Conservation (phyloP, 2,797 vertebrate genomes). For the Sphaeramia orbicularis region DNA sequence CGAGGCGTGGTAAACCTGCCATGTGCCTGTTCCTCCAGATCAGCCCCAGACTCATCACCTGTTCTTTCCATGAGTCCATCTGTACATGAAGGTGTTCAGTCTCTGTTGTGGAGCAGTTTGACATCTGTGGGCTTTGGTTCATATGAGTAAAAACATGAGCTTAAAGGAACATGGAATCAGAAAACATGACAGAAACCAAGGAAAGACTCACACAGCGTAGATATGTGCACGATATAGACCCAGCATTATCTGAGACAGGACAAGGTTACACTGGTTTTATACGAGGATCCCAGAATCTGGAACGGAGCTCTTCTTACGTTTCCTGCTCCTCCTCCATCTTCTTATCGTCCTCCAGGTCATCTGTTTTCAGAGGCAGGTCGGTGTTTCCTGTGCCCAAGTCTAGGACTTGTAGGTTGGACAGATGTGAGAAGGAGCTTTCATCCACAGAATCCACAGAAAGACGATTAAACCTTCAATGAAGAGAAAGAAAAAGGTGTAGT, state of each 20-base stretch:
- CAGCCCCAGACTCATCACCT: too few relatives aligned
- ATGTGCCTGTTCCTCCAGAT: too few relatives aligned
- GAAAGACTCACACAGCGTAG: neutral
- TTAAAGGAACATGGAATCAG: too few relatives aligned
- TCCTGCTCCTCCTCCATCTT: conserved; percentile 67
- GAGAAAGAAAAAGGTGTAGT: neutral
- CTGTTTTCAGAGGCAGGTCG: conserved; percentile 75
- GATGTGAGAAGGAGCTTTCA: conserved; percentile 90
- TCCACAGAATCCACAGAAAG: conserved; percentile 89
- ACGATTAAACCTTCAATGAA: conserved; percentile 89
- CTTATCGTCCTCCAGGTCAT: conserved; percentile 78
- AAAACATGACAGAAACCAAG: conserved; percentile 7
- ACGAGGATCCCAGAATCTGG: too few relatives aligned
- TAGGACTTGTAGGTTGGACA: conserved; percentile 91
- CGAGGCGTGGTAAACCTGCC: too few relatives aligned
- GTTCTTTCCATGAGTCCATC: too few relatives aligned
- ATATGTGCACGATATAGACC: neutral
- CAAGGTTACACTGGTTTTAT: too few relatives aligned
- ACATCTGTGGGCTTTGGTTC: too few relatives aligned
- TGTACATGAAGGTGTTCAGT: too few relatives aligned
- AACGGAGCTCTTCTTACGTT: conserved; percentile 11
- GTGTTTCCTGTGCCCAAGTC: conserved; percentile 90
- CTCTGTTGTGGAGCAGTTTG: too few relatives aligned
- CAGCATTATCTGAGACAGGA: conserved; percentile 22
- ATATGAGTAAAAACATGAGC: too few relatives aligned